phyloP scores from a whole-genome alignment of 2,888 invertebrate species.

The Mongoloraphidia duomilia region DNA sequence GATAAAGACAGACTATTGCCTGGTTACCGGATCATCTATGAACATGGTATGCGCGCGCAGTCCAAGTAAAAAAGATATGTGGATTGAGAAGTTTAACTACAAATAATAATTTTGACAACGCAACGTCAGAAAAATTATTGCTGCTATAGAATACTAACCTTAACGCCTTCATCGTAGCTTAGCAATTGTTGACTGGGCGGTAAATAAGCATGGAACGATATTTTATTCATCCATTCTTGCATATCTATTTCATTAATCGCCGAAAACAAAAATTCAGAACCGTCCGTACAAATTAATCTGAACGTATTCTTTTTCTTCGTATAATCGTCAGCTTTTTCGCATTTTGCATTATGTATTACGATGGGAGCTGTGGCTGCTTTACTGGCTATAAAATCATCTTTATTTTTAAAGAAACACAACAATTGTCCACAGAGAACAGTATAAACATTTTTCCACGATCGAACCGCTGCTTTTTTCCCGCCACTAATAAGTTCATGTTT shows the following conservation, averaged over 20 bases:
- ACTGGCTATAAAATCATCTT: slow-evolving; percentile 75
- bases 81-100: too few species aligned
- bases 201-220: slow-evolving; percentile 82
- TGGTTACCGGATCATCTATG: too few species aligned
- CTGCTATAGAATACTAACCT: slow-evolving; percentile 26
- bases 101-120: too few species aligned
- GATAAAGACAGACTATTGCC: too few species aligned
- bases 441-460: slow-evolving; percentile 92
- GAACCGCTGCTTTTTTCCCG: slow-evolving; percentile 84
- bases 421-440: slow-evolving; percentile 93
- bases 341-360: slow-evolving; percentile 61
- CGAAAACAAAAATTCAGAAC: slow-evolving; percentile 84
- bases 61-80: too few species aligned
- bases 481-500: slow-evolving; percentile 91
- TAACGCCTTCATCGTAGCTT: slow-evolving; percentile 59
- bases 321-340: slow-evolving; percentile 82
- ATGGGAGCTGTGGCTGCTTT: slow-evolving; percentile 81
- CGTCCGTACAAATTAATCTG: slow-evolving; percentile 74
- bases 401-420: slow-evolving; percentile 94
- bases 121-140: neutral
- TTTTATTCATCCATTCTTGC: slow-evolving; percentile 83
- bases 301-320: slow-evolving; percentile 91
- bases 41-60: too few species aligned
- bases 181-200: slow-evolving; percentile 80
- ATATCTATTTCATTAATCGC: slow-evolving; percentile 58